These are phyloP conservation scores for Microctonus aethiopoides DNA, from an alignment of 2,888 invertebrate genomes.

Conservation along the genomic window DNA sequence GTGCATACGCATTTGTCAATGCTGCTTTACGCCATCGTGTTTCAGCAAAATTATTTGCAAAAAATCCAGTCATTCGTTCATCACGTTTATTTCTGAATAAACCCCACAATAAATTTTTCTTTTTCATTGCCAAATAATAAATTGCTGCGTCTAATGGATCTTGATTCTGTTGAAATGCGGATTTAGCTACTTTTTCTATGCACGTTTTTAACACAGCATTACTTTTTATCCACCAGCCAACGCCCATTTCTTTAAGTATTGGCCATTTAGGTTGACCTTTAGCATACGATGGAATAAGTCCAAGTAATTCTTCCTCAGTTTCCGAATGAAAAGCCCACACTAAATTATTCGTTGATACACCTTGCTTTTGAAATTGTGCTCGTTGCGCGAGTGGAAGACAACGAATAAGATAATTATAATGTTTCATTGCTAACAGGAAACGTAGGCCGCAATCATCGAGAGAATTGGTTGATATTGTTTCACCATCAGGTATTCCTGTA, in stretches of 20 bases:
- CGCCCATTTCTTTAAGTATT: conserved; percentile 88
- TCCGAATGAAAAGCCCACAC: conserved; percentile 99
- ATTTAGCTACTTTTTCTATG: conserved; percentile 93
- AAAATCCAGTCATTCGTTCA: conserved; percentile 94
- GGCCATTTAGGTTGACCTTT: conserved; percentile 90
- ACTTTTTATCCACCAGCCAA: conserved; percentile 97
- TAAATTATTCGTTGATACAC: conserved; percentile 88
- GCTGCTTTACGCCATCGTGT: conserved; percentile 98
- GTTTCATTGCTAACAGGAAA: conserved; percentile 96
- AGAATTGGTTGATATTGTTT: conserved; percentile 77
- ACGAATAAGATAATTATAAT: conserved; percentile 93
- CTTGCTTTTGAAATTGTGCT: conserved; percentile 85
- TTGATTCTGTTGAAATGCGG: conserved; percentile 89
- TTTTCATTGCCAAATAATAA: conserved; percentile 98
- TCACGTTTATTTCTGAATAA: conserved; percentile 89
- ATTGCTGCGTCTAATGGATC: conserved; percentile 98
- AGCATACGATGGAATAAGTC: conserved; percentile 87
- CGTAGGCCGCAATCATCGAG: conserved; percentile 97
- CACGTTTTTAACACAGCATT: conserved; percentile 83
- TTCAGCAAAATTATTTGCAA: conserved; percentile 91
- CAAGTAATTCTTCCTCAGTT: conserved; percentile 93
- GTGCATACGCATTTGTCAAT: conserved; percentile 96
- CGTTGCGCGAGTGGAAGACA: conserved; percentile 93
- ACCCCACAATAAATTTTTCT: conserved; percentile 96
- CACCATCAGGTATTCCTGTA: conserved; percentile 70